Conservation (phyloP, 2,113 vertebrate species). For the Acrocephalus arundinaceus region DNA sequence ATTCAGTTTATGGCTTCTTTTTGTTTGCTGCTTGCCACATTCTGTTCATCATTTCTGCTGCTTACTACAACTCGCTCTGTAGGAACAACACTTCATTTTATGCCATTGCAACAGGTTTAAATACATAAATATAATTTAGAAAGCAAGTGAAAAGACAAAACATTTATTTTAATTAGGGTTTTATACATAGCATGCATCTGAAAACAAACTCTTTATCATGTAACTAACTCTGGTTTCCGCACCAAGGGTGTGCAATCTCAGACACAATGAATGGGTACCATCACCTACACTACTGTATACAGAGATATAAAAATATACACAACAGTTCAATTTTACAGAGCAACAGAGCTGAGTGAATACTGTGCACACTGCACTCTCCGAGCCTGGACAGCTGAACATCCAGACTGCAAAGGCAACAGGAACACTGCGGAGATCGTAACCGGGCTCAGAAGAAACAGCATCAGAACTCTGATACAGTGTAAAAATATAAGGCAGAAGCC, state of each 20-base stretch:
- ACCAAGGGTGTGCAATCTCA: conserved; percentile 34
- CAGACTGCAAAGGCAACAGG: conserved; percentile 55
- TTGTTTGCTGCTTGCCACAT: neutral
- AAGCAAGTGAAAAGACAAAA: conserved; percentile 51
- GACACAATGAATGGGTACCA: conserved; percentile 30
- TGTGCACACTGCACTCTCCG: conserved; percentile 1
- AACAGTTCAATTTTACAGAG: conserved; percentile 56
- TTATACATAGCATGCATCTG: conserved; percentile 70
- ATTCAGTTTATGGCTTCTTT: neutral
- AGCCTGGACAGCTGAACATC: conserved; percentile 15
- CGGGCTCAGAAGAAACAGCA: conserved; percentile 53
- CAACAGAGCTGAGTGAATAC: conserved; percentile 59
- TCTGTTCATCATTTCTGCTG: neutral
- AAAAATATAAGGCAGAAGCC: conserved; percentile 70
- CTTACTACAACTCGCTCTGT: neutral
- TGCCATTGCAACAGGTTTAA: neutral
- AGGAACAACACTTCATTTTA: neutral
- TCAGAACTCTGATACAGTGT: conserved; percentile 51
- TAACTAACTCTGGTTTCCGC: conserved; percentile 60
- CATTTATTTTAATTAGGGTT: conserved; percentile 63
- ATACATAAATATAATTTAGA: neutral
- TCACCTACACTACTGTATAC: conserved; percentile 66
- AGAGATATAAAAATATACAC: conserved; percentile 72
- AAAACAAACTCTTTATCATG: conserved; percentile 40
- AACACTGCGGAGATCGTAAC: conserved; percentile 35